Evolutionary conservation across 2,113 vertebrate genomes (phyloP).

Genomic region (Meles meles): DNA sequence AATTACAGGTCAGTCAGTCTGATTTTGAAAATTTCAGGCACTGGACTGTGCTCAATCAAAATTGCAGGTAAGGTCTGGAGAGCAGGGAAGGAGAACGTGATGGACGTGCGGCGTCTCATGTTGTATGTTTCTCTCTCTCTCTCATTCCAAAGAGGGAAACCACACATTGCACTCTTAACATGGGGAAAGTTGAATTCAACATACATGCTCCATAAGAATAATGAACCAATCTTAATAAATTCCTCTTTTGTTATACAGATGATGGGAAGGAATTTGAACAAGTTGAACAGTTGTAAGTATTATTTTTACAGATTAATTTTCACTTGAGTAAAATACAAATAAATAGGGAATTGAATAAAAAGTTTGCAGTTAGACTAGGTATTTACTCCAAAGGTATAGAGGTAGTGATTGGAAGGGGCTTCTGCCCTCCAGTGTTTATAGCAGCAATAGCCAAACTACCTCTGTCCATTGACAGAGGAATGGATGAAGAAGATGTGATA

Average conservation of each 20-base stretch:
- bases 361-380: background rate
- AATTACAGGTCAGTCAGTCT: background rate
- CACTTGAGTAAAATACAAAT: background rate
- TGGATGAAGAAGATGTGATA: background rate
- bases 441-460: background rate
- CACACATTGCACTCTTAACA: no score
- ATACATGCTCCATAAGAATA: background rate
- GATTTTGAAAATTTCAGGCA: background rate
- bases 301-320: conserved; percentile 22
- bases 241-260: conserved; percentile 76
- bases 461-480: background rate
- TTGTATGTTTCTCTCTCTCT: rapidly evolving
- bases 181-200: background rate
- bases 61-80: background rate
- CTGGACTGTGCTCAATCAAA: background rate
- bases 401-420: background rate
- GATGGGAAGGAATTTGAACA: conserved; percentile 80
- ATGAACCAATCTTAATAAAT: background rate
- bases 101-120: rapidly evolving
- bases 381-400: background rate
- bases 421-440: background rate
- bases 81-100: rapidly evolving
- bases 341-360: background rate
- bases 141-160: background rate
- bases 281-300: conserved; percentile 86